Conservation (phyloP, 2,113 vertebrate genomes). For the Edolisoma coerulescens region DNA sequence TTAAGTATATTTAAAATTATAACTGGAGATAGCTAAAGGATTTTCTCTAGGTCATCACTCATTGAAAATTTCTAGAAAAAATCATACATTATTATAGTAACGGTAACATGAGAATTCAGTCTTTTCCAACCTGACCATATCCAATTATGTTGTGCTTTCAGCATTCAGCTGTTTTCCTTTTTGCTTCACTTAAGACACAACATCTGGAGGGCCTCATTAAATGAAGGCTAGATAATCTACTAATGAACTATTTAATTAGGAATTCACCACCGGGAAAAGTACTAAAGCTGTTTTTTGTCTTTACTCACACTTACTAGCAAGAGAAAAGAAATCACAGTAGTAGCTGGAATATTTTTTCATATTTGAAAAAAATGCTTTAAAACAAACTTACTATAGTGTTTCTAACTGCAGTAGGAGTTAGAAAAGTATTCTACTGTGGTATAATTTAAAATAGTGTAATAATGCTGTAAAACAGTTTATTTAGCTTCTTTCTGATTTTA, state of each 20-base stretch:
- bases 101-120: not conserved
- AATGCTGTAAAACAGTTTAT: not conserved
- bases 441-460: not conserved
- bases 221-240: constrained; percentile 6
- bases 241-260: constrained; percentile 40
- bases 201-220: constrained; percentile 48
- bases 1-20: not conserved
- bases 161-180: constrained; percentile 42
- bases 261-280: not conserved
- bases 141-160: constrained; percentile 4
- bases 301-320: not conserved
- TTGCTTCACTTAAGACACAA: constrained; percentile 10
- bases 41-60: not conserved
- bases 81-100: not conserved
- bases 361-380: not conserved
- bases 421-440: not conserved
- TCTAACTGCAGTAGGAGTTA: not conserved
- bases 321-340: not conserved
- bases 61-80: not conserved
- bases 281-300: not conserved
- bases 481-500: not conserved
- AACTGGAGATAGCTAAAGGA: not conserved
- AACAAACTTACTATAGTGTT: not conserved
- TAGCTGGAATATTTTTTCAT: not conserved
- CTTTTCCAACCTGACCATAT: constrained; percentile 3